Base-by-base conservation (phyloP, 2,888 invertebrate genomes). In the Nematopogon swammerdamellus region DNA sequence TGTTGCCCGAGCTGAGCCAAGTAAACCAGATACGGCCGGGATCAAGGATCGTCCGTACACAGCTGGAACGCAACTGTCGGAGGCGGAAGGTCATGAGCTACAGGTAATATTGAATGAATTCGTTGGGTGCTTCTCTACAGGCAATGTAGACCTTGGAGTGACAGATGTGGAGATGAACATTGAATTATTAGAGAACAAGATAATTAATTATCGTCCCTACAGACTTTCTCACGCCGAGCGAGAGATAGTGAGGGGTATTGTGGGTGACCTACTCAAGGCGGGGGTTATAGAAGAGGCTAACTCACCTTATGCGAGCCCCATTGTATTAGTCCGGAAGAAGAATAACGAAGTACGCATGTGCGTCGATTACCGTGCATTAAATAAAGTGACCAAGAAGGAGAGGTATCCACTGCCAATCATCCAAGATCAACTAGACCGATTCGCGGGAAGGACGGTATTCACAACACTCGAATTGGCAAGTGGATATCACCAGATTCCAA, bases 401-500 rank as follows among this genome's bases (percentile, higher is more conserved):
- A 30, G 53, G 25, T 53, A 52, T 18, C 52, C 52, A 3, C 36
- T 53, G 6, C 55, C 53, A 2, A 17, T 51, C 2, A 55, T 55
- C 44, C 51, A 53, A 42, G 53, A 53, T 36, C 30, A 46, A 16
- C 14, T 54, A 11, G 53, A 53, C 20, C 42, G 51, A 14, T 18
- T 55, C 19, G 46, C 29, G 20, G 44, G 36, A 1, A 16, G 52
- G 30, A 16, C 45, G 25, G 30, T 52, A 4, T 56, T 52, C 25
- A 50, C 49, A 18, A 49, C 49, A 20, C 25, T 56, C 6, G 55
- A 55, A 19, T n/a, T 56, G 6, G 50, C 50, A 0, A 50, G 48
- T 42, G 54, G 53, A 10, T 54, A 54, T 42, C 56, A 56, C 11
- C 54, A 54, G 17, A 56, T 56, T 6, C 43, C n/a, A 19, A 52